Evolutionary conservation across 2,888 invertebrate genomes (phyloP).

Genomic region (Norana najaformis): DNA sequence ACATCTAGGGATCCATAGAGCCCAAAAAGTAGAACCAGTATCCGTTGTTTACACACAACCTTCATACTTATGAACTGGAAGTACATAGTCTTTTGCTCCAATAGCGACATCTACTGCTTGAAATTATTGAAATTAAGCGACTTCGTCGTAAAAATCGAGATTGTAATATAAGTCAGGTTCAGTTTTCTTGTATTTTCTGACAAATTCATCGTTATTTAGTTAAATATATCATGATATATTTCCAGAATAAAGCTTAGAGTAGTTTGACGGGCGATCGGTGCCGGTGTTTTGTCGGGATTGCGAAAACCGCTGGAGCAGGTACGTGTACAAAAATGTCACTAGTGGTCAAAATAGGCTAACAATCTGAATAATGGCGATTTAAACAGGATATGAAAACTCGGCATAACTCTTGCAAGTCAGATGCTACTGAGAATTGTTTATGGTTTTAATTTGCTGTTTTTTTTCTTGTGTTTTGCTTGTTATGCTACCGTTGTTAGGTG

Average conservation of each 20-base stretch:
- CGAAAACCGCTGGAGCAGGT: not conserved
- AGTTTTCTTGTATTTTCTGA: conserved; percentile 13
- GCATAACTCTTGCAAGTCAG: not conserved
- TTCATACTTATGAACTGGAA: not conserved
- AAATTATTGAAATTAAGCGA: not conserved
- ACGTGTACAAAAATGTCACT: not conserved
- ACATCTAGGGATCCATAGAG: too few species aligned
- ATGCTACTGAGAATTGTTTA: not conserved
- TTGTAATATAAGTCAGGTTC: not conserved
- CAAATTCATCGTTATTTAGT: not conserved
- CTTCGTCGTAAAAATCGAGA: not conserved
- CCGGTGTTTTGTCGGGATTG: not conserved
- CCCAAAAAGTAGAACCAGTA: too few species aligned
- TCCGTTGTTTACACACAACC: too few species aligned
- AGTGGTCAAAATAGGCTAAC: not conserved
- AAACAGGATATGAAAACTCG: not conserved
- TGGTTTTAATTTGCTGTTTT: not conserved
- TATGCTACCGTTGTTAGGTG: too few species aligned
- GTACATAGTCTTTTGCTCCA: not conserved
- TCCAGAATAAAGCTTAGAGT: not conserved
- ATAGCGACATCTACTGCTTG: conserved; percentile 13
- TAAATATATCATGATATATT: not conserved
- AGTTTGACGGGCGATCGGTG: conserved; percentile 13
- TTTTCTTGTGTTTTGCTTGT: too few species aligned
- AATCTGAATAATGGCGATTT: not conserved